Percentiles rank a stretch among this genome's conserved stretches.
Evolutionary conservation across 2,888 invertebrate species (phyloP).

Genomic region (Acanthoscelides obtectus): DNA sequence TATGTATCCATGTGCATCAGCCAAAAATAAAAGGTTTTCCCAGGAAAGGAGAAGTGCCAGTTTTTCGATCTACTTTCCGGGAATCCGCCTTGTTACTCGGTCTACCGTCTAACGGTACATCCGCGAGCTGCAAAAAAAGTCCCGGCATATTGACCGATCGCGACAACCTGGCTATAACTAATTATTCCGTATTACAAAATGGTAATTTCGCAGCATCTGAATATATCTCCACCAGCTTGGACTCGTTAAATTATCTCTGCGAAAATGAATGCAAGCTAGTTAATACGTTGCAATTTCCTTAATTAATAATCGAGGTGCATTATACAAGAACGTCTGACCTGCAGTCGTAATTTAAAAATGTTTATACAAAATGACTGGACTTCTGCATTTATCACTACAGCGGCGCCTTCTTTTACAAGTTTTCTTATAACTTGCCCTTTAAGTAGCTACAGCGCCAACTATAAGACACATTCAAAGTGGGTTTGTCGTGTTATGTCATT

Average conservation of each 20-base stretch:
- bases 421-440: too few species aligned
- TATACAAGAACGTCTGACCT: not conserved
- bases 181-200: not conserved
- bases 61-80: not conserved
- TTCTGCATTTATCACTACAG: not conserved
- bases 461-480: too few species aligned
- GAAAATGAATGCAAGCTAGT: not conserved
- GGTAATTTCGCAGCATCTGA: not conserved
- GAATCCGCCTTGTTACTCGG: not conserved
- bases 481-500: too few species aligned
- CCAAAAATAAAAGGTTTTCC: not conserved
- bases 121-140: not conserved
- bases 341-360: not conserved
- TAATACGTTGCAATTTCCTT: not conserved
- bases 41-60: not conserved
- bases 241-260: not conserved
- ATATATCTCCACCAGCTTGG: not conserved
- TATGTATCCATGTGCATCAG: not conserved
- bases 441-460: too few species aligned
- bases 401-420: too few species aligned
- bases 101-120: not conserved
- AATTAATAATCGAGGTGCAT: not conserved
- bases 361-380: not conserved
- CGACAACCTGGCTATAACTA: not conserved
- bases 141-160: not conserved